Evolutionary conservation across 2,113 vertebrate genomes (phyloP), one percentile per base, ranked within the genome.

Genomic region (Anarhynchus alexandrinus): DNA sequence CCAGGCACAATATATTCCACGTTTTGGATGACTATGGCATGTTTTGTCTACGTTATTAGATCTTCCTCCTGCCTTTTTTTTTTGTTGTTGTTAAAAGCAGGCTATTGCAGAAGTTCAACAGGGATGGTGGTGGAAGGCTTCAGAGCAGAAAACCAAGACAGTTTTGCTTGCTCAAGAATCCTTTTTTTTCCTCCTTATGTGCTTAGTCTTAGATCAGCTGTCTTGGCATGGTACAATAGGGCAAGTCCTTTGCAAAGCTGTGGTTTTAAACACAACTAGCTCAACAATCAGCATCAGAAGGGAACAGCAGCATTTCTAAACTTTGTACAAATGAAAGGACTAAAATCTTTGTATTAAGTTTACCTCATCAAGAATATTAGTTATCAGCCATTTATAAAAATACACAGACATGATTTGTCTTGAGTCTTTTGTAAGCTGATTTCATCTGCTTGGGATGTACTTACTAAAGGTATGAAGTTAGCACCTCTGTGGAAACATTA

Each of bases 101-200:
- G 29, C 36, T 43, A 23, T 59, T 51, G 12, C 25, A 57, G 23
- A 71, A 59, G 3, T 93, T 73, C 57, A 73, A 72, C 45, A 79
- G 36, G 36, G 17, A n/a, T 29, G 27, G 20, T 1, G 2, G 71
- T 42, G 17, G 70, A 74, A 52, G 42, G 58, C 43, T 82, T 88
- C 40, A 70, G 80, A 93, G 91, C 77, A 89, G 72, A 82, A 91
- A 89, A 78, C 36, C 10, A 65, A 49, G 27, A 73, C n/a, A 14
- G 36, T 62, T 91, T 70, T 78, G 22, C 71, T 92, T 78, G n/a
- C 59, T 86, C 14, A 93, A 88, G 32, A 92, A 71, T 74, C 38
- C 55, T 96, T 97, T 95, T 94, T 96, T 76, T 79, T 84, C 67
- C 67, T 81, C 38, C 32, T 59, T 21, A 3, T 15, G 26, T 93